Evolutionary conservation across 1,140 invertebrate genomes (phyloP).

Genomic region (Chrysomallon squamiferum): DNA sequence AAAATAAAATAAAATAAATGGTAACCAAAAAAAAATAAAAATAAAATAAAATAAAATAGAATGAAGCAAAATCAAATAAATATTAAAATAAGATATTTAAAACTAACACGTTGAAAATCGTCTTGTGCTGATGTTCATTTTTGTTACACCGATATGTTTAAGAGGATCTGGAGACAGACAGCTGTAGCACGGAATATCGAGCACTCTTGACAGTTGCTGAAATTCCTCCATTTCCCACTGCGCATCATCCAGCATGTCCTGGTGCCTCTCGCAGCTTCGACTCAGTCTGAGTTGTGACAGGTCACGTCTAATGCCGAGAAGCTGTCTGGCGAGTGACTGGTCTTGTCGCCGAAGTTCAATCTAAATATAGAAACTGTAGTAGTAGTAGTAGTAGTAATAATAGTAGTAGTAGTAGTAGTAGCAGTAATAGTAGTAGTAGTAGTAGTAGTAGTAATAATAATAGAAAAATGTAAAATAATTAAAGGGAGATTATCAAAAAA

Average conservation of each 20-base stretch:
- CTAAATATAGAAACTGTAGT: slow-evolving; percentile 37
- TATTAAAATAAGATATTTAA: no score
- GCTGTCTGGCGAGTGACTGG: slow-evolving; percentile 42
- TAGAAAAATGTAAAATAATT: no score
- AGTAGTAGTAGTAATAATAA: no score
- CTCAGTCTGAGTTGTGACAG: slow-evolving; percentile 43
- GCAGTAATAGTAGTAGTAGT: no score
- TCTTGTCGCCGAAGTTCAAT: slow-evolving; percentile 43
- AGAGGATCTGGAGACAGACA: slow-evolving; percentile 14
- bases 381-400: no score
- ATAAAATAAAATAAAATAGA: no score
- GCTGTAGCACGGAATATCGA: slow-evolving; percentile 34
- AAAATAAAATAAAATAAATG: no score
- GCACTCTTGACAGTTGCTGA: slow-evolving; percentile 36
- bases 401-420: no score
- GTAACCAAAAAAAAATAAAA: no score
- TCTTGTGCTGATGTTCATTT: slow-evolving; percentile 47
- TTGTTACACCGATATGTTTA: slow-evolving; percentile 47
- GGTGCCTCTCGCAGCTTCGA: slow-evolving; percentile 44
- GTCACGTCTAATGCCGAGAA: slow-evolving; percentile 45
- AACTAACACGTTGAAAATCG: slow-evolving; percentile 52
- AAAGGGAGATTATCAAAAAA: no score
- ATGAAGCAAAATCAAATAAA: no score
- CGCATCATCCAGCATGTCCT: slow-evolving; percentile 51
- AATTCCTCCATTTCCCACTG: slow-evolving; percentile 47